phyloP scores from a whole-genome alignment of 1,140 invertebrate species.

The Asbolus verrucosus region DNA sequence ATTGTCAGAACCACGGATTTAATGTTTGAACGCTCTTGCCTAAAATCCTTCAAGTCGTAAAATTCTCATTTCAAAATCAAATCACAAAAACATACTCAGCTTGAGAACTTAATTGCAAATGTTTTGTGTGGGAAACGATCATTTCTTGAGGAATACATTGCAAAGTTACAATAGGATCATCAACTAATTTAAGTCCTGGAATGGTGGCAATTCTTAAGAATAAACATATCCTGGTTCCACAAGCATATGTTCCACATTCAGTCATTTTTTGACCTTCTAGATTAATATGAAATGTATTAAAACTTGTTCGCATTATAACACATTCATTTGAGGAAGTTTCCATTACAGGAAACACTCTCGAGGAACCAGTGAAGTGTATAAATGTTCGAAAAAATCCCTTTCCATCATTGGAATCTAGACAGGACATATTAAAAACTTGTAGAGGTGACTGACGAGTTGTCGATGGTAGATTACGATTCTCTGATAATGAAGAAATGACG shows the following conservation, averaged over 20 bases:
- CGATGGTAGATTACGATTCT: slow-evolving; percentile 53
- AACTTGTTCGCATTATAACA: slow-evolving; percentile 9
- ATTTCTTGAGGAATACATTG: slow-evolving; percentile 74
- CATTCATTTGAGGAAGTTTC: slow-evolving; percentile 51
- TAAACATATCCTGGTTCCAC: slow-evolving; percentile 68
- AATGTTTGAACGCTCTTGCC: no score
- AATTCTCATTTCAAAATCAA: slow-evolving; percentile 16
- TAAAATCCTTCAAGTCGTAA: slow-evolving; percentile 66
- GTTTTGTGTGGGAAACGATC: slow-evolving; percentile 70
- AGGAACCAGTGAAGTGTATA: slow-evolving; percentile 9
- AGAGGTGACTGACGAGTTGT: slow-evolving; percentile 38
- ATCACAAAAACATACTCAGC: slow-evolving; percentile 16
- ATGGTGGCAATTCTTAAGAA: slow-evolving; percentile 73
- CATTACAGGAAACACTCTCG: slow-evolving; percentile 42
- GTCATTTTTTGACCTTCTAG: slow-evolving; percentile 53
- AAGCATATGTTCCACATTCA: slow-evolving; percentile 64
- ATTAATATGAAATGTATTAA: slow-evolving; percentile 50
- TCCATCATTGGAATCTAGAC: slow-evolving; percentile 49
- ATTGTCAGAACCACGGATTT: no score
- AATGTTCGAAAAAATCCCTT: slow-evolving; percentile 32
- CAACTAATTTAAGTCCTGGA: slow-evolving; percentile 70
- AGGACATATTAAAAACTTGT: slow-evolving; percentile 59
- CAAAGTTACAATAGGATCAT: slow-evolving; percentile 72
- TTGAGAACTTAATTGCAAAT: slow-evolving; percentile 53
- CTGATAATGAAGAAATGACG: slow-evolving; percentile 44